These are phyloP conservation scores for Chrysemys picta DNA, from an alignment of 2,113 vertebrate species.

Conservation along the genomic window DNA sequence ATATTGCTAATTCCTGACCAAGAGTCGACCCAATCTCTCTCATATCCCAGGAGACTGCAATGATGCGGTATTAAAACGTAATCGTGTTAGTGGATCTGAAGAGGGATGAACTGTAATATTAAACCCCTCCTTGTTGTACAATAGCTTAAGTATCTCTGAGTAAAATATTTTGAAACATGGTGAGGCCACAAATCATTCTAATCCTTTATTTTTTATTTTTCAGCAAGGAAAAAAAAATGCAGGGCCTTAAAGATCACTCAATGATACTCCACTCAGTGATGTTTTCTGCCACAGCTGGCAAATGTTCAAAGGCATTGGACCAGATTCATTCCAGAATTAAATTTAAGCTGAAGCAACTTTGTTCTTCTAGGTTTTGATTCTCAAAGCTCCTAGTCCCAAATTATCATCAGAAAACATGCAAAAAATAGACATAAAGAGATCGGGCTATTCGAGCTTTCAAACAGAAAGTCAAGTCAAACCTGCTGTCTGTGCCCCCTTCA, in stretches of 20 bases:
- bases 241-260: not conserved
- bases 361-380: conserved; percentile 48
- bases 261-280: not conserved
- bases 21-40: not conserved
- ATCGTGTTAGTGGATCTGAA: not conserved
- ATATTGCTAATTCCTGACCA: not conserved
- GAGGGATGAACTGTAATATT: conserved; percentile 19
- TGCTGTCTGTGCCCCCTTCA: not conserved
- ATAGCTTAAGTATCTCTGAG: not conserved
- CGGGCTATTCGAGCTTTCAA: not conserved
- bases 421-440: conserved; percentile 22
- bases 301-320: conserved; percentile 39
- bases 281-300: not conserved
- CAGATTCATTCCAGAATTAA: conserved; percentile 67
- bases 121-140: not conserved
- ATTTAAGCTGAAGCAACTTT: conserved; percentile 46
- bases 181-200: not conserved
- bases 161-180: conserved; percentile 15
- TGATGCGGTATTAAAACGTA: conserved; percentile 8
- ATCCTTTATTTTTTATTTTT: not conserved
- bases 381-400: conserved; percentile 73
- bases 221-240: not conserved
- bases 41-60: not conserved
- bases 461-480: conserved; percentile 6
- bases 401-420: conserved; percentile 59